These are phyloP conservation scores for Polydrusus tereticollis DNA, from an alignment of 2,888 invertebrate genomes.

Conservation along the genomic window DNA sequence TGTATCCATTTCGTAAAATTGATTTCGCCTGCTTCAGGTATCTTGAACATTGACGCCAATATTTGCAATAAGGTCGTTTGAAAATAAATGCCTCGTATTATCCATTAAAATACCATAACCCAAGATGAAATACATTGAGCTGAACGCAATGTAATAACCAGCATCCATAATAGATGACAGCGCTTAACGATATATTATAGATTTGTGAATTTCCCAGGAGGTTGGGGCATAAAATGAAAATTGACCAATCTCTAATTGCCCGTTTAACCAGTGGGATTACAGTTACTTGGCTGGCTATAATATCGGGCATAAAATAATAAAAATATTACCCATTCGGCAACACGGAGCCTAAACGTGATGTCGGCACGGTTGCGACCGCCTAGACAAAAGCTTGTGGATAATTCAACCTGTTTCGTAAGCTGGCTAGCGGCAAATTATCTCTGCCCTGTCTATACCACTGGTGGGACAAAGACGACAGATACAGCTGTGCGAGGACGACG, in stretches of 20 bases:
- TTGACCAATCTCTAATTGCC: too few species aligned
- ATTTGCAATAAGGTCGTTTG: neutral
- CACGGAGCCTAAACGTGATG: neutral
- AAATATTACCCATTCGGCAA: constrained; percentile 4
- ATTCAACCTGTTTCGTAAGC: constrained; percentile 54
- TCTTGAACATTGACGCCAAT: neutral
- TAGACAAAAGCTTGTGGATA: constrained; percentile 53
- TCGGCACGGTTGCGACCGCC: constrained; percentile 32
- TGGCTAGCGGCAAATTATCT: constrained; percentile 34
- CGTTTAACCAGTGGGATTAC: too few species aligned
- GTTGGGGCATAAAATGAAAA: too few species aligned
- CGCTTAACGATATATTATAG: too few species aligned
- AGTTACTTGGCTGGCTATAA: neutral
- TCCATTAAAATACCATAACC: neutral
- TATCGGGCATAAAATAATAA: neutral
- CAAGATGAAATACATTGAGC: too few species aligned
- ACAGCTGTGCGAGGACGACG: constrained; percentile 53
- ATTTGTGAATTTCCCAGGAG: too few species aligned
- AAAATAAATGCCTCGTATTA: neutral
- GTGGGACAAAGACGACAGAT: constrained; percentile 35
- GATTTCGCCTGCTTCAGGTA: neutral
- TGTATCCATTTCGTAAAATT: neutral
- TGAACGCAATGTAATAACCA: too few species aligned
- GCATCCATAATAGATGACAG: too few species aligned
- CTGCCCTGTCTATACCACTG: constrained; percentile 15